Conservation (phyloP, 2,797 vertebrate species). For the Buceros bicornis region DNA sequence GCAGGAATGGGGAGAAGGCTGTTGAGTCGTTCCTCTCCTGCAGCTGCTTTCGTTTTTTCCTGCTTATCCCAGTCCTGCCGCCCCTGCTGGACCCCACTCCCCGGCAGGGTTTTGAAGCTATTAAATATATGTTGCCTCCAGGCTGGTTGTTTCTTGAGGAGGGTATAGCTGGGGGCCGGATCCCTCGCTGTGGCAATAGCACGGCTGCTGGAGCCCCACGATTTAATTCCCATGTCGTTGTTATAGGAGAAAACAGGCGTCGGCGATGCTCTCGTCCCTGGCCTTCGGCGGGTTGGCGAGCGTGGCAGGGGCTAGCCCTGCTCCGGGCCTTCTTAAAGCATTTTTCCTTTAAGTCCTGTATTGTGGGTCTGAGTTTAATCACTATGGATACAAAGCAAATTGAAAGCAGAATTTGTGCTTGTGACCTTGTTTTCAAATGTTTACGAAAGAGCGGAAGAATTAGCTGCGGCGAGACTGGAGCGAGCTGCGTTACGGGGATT, state of each 20-base stretch:
- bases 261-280: neutral
- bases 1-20: neutral
- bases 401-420: slow-evolving; percentile 69
- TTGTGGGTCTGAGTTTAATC: slow-evolving; percentile 66
- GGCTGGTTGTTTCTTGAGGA: neutral
- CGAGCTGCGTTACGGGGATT: rapidly evolving
- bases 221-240: neutral
- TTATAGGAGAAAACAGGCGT: neutral
- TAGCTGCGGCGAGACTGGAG: slow-evolving; percentile 15
- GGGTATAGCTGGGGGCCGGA: neutral
- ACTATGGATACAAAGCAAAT: slow-evolving; percentile 68
- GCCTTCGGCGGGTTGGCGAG: neutral
- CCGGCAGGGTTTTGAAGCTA: rapidly evolving
- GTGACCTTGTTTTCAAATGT: slow-evolving; percentile 57
- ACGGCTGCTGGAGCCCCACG: rapidly evolving
- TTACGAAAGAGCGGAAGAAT: slow-evolving; percentile 59
- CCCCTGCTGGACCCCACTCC: neutral
- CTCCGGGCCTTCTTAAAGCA: neutral
- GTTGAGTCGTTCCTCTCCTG: neutral
- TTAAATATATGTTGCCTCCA: neutral
- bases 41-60: slow-evolving; percentile 7
- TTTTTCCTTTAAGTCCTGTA: neutral
- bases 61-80: neutral
- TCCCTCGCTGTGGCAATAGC: rapidly evolving
- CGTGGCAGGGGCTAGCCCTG: rapidly evolving